Evolutionary conservation across 2,888 invertebrate species (phyloP).

Genomic region (Hanleya hanleyi): DNA sequence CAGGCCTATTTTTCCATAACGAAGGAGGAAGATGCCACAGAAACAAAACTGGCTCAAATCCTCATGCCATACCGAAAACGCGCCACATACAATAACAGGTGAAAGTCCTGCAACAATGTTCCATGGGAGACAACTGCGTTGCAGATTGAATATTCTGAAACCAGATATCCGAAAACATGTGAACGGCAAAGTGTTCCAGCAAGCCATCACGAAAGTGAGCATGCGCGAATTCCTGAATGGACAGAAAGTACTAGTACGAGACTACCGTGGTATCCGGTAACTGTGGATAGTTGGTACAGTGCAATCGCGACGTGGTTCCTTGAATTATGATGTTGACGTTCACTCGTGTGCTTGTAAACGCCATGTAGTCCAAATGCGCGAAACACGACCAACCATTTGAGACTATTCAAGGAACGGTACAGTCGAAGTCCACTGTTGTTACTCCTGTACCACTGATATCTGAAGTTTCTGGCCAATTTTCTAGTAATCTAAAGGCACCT

Average conservation of each 20-base stretch:
- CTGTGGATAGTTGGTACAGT: neutral
- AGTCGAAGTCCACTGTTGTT: too few relatives aligned
- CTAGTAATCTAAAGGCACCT: too few relatives aligned
- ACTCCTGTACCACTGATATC: too few relatives aligned
- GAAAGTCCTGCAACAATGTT: neutral
- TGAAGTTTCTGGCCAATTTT: too few relatives aligned
- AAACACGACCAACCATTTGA: too few relatives aligned
- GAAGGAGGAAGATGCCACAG: neutral
- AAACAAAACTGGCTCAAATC: neutral
- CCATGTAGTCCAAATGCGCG: neutral
- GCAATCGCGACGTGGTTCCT: neutral
- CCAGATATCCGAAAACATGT: slow-evolving; percentile 2
- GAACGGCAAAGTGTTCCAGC: neutral
- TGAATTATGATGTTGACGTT: neutral
- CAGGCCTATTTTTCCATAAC: neutral
- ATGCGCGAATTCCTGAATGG: neutral
- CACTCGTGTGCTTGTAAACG: neutral
- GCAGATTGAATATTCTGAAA: neutral
- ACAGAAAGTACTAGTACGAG: neutral
- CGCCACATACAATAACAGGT: neutral
- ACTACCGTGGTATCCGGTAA: neutral
- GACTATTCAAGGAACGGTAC: too few relatives aligned
- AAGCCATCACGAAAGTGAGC: neutral
- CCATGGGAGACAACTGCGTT: neutral
- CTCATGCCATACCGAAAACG: neutral